Percentiles rank a stretch among this genome's conserved stretches.
phyloP scores from a whole-genome alignment of 1,140 invertebrate species.

The Calosoma granatense region DNA sequence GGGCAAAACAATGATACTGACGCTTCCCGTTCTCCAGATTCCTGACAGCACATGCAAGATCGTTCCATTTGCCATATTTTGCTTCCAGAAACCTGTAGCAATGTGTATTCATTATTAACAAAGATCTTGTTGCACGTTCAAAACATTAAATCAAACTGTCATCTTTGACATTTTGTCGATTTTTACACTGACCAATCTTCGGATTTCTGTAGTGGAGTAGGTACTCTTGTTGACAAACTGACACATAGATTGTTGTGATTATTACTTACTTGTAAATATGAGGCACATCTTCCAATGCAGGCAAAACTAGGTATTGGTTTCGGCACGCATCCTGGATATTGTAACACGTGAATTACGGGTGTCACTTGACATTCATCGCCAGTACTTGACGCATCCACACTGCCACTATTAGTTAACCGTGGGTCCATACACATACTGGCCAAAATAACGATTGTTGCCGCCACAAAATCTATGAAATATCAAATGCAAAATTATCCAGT shows the following conservation, averaged over 20 bases:
- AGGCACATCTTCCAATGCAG: conserved; percentile 80
- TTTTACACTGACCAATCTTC: too few species aligned
- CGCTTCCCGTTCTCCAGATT: conserved; percentile 84
- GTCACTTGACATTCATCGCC: conserved; percentile 83
- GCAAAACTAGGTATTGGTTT: conserved; percentile 90
- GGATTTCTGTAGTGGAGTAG: too few species aligned
- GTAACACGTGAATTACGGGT: conserved; percentile 82
- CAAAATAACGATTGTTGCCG: conserved; percentile 21
- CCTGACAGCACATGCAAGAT: conserved; percentile 90
- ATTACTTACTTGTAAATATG: conserved; percentile 79
- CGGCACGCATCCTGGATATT: conserved; percentile 84
- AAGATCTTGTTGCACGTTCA: too few species aligned
- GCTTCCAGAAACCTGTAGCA: conserved; percentile 74
- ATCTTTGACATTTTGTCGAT: too few species aligned
- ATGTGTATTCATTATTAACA: conserved; percentile 5
- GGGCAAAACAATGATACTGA: conserved; percentile 81
- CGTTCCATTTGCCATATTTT: conserved; percentile 95
- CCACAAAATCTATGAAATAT: conserved; percentile 8
- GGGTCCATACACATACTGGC: conserved; percentile 29
- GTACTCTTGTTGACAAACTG: too few species aligned
- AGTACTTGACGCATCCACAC: conserved; percentile 32
- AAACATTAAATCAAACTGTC: too few species aligned
- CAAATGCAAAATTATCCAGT: conserved; percentile 10
- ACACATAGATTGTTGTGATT: too few species aligned
- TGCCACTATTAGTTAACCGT: conserved; percentile 18